These are phyloP conservation scores for Tolypeutes matacus DNA, from an alignment of 2,797 vertebrate species.

Conservation along the genomic window DNA sequence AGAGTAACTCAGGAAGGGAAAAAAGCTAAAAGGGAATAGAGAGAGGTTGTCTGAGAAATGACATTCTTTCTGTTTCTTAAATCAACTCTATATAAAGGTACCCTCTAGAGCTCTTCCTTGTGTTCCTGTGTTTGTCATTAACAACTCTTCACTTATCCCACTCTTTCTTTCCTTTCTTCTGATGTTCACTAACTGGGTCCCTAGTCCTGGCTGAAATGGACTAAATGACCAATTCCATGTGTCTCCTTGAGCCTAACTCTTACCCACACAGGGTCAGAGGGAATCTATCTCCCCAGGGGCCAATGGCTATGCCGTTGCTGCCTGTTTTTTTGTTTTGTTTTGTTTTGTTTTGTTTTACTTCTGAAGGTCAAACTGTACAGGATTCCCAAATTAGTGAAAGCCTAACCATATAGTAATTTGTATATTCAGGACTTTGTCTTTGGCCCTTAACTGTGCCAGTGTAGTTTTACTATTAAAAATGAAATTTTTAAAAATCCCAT, in stretches of 20 bases:
- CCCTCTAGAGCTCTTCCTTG: not conserved
- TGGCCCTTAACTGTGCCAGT: not conserved
- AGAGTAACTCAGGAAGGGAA: not conserved
- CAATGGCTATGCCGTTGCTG: not conserved
- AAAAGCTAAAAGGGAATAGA: not conserved
- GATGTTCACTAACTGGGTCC: not conserved
- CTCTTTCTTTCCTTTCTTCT: not conserved
- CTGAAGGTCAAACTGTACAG: not conserved
- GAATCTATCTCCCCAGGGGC: not conserved
- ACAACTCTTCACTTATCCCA: not conserved
- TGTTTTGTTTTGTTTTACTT: not conserved
- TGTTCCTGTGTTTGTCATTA: not conserved
- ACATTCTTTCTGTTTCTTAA: not conserved
- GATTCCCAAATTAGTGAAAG: slow-evolving; percentile 57
- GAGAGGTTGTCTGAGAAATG: not conserved
- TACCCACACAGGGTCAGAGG: not conserved
- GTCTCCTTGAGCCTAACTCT: not conserved
- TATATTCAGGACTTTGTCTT: slow-evolving; percentile 11
- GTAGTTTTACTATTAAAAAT: slow-evolving; percentile 48
- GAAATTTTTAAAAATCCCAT: not conserved
- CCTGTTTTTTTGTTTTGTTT: not conserved
- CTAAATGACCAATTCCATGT: not conserved
- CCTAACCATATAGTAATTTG: slow-evolving; percentile 15
- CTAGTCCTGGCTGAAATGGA: not conserved
- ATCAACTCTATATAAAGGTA: not conserved